Evolutionary conservation across 2,888 invertebrate genomes (phyloP), one percentile per base, ranked within the genome.

Genomic region (Nesidiocoris tenuis): DNA sequence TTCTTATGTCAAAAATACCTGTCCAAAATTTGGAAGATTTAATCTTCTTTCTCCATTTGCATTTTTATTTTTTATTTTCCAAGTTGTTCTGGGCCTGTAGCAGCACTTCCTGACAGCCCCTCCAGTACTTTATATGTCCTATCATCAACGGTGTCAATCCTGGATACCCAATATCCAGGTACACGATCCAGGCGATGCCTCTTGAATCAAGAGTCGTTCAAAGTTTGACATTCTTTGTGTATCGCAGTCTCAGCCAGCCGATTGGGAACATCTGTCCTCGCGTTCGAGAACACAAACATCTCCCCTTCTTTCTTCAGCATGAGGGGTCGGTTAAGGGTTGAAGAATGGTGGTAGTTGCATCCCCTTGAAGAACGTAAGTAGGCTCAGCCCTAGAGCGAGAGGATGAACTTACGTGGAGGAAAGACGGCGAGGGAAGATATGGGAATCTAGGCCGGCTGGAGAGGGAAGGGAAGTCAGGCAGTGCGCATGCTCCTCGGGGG

Each of bases 401-500:
- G 54, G 16, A 16, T 7, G 7, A 64, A 64, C 7, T 22, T 19
- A 7, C 7, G 39, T n/a, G 17, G 23, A 61, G 24, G 18, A 22
- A 71, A 71, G 61, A 71, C 3, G n/a, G 61, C 17, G 39, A 71
- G 61, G 61, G 61, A 72, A 63, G 39, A 61, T 72, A 24, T 55
- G 63, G 54, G 63, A 72, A 39, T 39, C 39, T 57, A 54, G 54
- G 54, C 63, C 16, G 55, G 54, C 56, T 25, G 19, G 39, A 18
- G 61, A 39, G 72, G 54, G 55, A 61, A 39, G 24, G 19, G 39
- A 18, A 61, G 39, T 54, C 23, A 22, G 61, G 72, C 61, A 39
- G 17, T 22, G 17, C 72, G 72, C 72, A 72, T 2, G 72, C 72
- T 61, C 72, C 7, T 21, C 21, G 61, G 70, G n/a, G 72, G 72